Evolutionary conservation across 2,113 vertebrate species (phyloP).

Genomic region (Sander vitreus): DNA sequence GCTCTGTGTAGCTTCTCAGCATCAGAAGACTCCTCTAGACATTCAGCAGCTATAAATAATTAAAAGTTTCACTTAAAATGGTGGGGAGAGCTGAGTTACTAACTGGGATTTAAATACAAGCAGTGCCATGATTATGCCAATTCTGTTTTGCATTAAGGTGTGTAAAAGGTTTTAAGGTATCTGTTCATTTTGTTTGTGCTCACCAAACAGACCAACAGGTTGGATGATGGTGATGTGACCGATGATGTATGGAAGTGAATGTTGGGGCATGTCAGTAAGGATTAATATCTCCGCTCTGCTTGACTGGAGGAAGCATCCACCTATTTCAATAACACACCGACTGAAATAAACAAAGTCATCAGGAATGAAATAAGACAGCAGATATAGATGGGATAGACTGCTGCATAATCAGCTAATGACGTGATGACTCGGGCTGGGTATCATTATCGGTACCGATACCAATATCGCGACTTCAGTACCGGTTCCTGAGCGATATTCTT

Average conservation of each 20-base stretch:
- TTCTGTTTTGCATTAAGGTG: background rate
- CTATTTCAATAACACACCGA: slow-evolving; percentile 1
- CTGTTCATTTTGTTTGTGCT: background rate
- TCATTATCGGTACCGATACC: too few relatives aligned
- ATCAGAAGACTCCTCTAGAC: slow-evolving; percentile 30
- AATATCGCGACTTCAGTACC: too few relatives aligned
- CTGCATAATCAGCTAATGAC: too few relatives aligned
- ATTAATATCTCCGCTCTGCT: slow-evolving; percentile 11
- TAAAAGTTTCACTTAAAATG: slow-evolving; percentile 23
- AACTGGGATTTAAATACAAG: background rate
- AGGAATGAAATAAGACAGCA: background rate
- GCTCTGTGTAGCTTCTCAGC: slow-evolving; percentile 23
- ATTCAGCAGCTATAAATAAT: slow-evolving; percentile 48
- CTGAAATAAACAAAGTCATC: background rate
- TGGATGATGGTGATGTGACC: background rate
- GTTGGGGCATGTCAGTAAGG: background rate
- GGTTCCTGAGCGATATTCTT: too few relatives aligned
- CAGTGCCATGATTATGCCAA: background rate
- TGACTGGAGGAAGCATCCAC: slow-evolving; percentile 19
- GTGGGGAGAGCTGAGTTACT: background rate
- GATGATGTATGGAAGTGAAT: slow-evolving; percentile 8
- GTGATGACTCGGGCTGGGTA: too few relatives aligned
- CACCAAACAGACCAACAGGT: background rate
- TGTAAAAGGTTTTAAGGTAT: background rate
- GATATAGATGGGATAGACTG: too few relatives aligned